A percentile compares a stretch with the other conserved stretches of the same genome.
These are phyloP conservation scores for Scaptomyza reducta DNA, from an alignment of 2,888 invertebrate genomes.

Conservation along the genomic window DNA sequence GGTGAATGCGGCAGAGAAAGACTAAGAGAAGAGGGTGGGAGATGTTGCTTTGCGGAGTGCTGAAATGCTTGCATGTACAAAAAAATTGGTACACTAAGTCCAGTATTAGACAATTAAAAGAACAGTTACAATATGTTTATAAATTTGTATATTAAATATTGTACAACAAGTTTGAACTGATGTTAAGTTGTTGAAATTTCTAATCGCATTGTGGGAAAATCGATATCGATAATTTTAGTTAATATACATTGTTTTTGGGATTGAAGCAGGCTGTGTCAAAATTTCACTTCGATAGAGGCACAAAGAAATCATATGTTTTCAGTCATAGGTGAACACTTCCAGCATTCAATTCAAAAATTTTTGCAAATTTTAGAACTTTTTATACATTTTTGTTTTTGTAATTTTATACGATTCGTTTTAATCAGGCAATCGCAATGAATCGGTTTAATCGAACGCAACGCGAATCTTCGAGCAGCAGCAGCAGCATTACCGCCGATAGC, in stretches of 20 bases:
- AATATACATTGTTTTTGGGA: no score
- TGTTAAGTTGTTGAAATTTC: no score
- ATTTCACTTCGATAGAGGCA: background rate
- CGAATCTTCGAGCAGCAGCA: background rate
- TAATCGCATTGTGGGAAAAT: background rate
- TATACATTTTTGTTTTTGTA: background rate
- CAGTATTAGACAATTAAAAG: background rate
- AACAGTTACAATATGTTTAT: background rate
- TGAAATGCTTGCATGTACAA: background rate
- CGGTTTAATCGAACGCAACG: background rate
- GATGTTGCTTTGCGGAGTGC: background rate
- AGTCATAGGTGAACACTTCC: background rate
- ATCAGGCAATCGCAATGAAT: background rate
- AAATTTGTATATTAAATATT: background rate
- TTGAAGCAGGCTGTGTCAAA: background rate
- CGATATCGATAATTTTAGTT: background rate
- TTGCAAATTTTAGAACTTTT: background rate
- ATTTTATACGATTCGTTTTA: background rate
- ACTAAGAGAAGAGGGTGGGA: background rate
- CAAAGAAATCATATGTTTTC: no score
- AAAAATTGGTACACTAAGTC: background rate
- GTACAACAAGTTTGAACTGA: background rate
- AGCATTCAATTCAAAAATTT: background rate
- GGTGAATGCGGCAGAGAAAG: background rate
- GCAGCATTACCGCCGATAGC: background rate